Base-by-base conservation (phyloP, 1,140 invertebrate species). In the Drosophila prosaltans region DNA sequence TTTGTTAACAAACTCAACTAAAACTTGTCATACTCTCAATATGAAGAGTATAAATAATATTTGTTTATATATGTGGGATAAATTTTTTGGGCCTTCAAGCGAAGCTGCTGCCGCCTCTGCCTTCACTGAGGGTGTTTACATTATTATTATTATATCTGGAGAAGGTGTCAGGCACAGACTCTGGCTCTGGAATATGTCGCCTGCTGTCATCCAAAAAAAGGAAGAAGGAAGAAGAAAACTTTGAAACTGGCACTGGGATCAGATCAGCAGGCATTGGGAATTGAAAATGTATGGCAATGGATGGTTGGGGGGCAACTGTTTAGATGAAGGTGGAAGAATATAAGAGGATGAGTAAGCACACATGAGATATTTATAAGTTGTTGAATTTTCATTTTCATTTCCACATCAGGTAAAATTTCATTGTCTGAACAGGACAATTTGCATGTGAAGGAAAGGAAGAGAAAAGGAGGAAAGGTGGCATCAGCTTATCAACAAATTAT, bases 321-420 rank as follows among this genome's bases (percentile, higher is more conserved):
- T 36, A 36, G 16, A 36, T 39, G 55, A n/a, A 5, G 55, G 39
- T 61, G 36, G 74, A 58, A 62, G 64, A 32, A 16, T 3, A n/a
- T 9, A 7, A 61, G 64, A 66, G 60, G 45, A 40, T 70, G 66
- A 62, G 62, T 45, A 61, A 5, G 68, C 61, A 72, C 78, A 73
- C 69, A 67, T 80, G 76, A 71, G 67, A 74, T 74, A 82, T 88
- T 82, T 69, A 72, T 77, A 86, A 86, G 83, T 72, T 86, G 67
- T 80, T 88, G 83, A 86, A 73, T 86, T 86, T 82, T 88, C 78
- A 85, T 85, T 82, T 82, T 80, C 74, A 74, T 80, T 82, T 76
- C 62, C 62, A 62, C 58, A 65, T 78, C 69, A 60, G 55, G 45
- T 43, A 70, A 78, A 88, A 71, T 88, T 86, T 88, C 69, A 88